Conservation (phyloP, 2,888 invertebrate genomes). For the Taenaris catops region DNA sequence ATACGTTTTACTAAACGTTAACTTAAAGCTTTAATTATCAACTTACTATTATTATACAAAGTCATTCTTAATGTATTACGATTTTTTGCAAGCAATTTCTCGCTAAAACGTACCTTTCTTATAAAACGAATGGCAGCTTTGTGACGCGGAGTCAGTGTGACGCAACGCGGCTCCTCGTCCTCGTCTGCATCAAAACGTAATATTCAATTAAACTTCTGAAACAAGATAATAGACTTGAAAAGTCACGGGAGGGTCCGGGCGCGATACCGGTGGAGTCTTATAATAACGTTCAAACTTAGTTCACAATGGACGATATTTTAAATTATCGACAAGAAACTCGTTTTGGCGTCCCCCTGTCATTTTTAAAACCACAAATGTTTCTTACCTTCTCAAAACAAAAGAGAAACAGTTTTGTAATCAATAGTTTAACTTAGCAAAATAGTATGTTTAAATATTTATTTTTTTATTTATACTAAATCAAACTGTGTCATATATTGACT, state of each 20-base stretch:
- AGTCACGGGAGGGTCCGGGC: constrained; percentile 9
- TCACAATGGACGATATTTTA: not conserved
- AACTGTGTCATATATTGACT: too few relatives aligned
- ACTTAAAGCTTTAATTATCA: too few relatives aligned
- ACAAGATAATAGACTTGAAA: constrained; percentile 23
- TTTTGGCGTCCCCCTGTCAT: too few relatives aligned
- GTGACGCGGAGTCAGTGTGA: constrained; percentile 91
- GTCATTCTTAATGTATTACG: too few relatives aligned
- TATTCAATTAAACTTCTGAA: constrained; percentile 28
- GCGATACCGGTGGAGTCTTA: constrained; percentile 9
- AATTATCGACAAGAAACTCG: not conserved
- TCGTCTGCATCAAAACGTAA: constrained; percentile 81
- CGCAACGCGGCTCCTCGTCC: constrained; percentile 89
- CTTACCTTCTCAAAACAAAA: too few relatives aligned
- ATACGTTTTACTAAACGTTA: too few relatives aligned
- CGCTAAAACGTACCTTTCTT: constrained; percentile 86
- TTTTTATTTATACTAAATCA: too few relatives aligned
- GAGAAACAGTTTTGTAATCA: too few relatives aligned
- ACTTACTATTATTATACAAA: too few relatives aligned
- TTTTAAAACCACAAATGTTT: too few relatives aligned
- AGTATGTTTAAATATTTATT: too few relatives aligned
- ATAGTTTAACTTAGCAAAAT: too few relatives aligned
- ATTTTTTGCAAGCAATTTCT: not conserved
- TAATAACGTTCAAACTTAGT: constrained; percentile 17
- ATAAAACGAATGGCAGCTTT: constrained; percentile 95